These are phyloP conservation scores for Acrobasis repandana DNA, from an alignment of 2,888 invertebrate genomes.

Conservation along the genomic window DNA sequence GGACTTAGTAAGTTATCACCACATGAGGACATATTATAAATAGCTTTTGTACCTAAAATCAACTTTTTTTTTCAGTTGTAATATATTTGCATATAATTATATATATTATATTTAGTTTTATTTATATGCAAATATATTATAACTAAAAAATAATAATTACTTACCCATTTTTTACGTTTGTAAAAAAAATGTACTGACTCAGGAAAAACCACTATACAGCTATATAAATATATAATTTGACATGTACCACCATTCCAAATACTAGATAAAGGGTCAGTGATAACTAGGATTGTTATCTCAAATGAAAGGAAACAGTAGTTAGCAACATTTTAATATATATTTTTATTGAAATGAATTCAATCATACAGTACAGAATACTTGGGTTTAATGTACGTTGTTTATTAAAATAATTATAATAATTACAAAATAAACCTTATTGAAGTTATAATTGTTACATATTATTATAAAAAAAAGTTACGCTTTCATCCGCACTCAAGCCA, in stretches of 20 bases:
- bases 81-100: no score
- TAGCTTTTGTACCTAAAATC: no score
- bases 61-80: no score
- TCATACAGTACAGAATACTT: slow-evolving; percentile 81
- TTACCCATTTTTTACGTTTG: no score
- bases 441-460: slow-evolving; percentile 70
- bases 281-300: slow-evolving; percentile 23
- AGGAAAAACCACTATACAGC: no score
- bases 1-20: no score
- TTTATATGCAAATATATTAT: no score
- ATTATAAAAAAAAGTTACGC: slow-evolving; percentile 62
- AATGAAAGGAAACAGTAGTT: slow-evolving; percentile 66
- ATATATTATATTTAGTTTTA: no score
- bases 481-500: slow-evolving; percentile 64
- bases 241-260: not conserved
- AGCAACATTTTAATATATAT: slow-evolving; percentile 84
- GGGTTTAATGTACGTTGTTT: slow-evolving; percentile 75
- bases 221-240: no score
- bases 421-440: slow-evolving; percentile 80
- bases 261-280: slow-evolving; percentile 3
- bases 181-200: no score
- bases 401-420: slow-evolving; percentile 80
- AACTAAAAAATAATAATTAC: no score
- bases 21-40: no score
- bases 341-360: slow-evolving; percentile 83